Base-by-base conservation (phyloP, 2,888 invertebrate species). In the Xestia rhomboidea region DNA sequence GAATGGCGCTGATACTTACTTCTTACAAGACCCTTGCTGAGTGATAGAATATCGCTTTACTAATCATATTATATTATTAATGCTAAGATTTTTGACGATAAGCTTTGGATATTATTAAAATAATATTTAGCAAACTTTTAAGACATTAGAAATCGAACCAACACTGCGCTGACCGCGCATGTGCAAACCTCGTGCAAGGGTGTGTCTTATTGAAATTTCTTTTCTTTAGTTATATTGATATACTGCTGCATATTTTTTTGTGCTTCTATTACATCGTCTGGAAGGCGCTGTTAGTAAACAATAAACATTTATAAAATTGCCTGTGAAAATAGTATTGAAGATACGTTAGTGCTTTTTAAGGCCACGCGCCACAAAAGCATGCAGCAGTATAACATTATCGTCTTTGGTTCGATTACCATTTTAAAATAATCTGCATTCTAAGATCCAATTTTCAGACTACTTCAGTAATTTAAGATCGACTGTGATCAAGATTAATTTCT, bases 31-130 rank as follows among this genome's bases (percentile, higher is more conserved):
- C 60, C 68, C 57, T 49, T 64, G 24, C 57, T 38, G 34, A 69
- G 51, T 63, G 60, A 66, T 79, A 74, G 38, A 62, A 68, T 73
- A 73, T 73, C 18, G 86, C 87, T 86, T 87, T 81, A 86, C 79
- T 88, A 87, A 86, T 73, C 13, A 27, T 57, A 70, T 70, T 68
- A 34, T 60, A 60, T 10, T 30, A 60, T 34, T 10, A 66, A 81
- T 57, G 71, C 83, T 79, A 67, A 60, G 57, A 38, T 63, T 77
- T 62, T 27, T 7, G 18, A 64, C 72, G 49, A 78, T 70, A 71
- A 77, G 75, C 73, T 63, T 69, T 66, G 34, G 49, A 49, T 54
- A 38, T 69, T 67, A 21, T 41, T 1, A 30, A n/a, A 67, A 54
- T 71, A 54, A 67, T 68, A 30, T 63, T 51, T 34, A n/a, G 30